These are phyloP conservation scores for Zygothrica quintamaculata DNA, from an alignment of 2,888 invertebrate species.

Conservation along the genomic window DNA sequence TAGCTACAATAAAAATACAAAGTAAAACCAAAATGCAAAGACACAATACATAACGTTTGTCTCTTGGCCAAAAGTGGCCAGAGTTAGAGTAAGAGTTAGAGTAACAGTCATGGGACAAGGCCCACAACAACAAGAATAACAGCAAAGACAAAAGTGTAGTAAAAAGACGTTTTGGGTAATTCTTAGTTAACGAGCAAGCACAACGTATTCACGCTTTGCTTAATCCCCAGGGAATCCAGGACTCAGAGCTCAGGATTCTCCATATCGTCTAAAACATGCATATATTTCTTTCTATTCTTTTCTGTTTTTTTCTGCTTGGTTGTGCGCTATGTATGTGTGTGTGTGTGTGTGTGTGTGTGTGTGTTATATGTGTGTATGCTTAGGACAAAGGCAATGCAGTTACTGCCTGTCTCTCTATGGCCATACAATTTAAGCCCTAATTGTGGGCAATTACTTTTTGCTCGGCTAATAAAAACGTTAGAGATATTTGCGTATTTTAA, in stretches of 20 bases:
- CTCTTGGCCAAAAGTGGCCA: constrained; percentile 13
- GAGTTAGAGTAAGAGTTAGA: constrained; percentile 11
- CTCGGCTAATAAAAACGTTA: constrained; percentile 80
- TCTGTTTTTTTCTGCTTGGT: neutral
- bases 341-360: constrained; percentile 20
- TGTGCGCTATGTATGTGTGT: constrained; percentile 35
- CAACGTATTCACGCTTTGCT: constrained; percentile 72
- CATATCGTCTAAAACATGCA: too few species aligned
- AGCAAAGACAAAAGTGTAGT: too few species aligned
- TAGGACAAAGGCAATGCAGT: constrained; percentile 61
- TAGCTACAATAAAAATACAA: constrained; percentile 64
- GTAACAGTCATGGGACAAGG: neutral
- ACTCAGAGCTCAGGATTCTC: neutral
- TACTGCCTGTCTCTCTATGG: constrained; percentile 48
- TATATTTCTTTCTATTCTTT: too few species aligned
- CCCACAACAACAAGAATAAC: neutral
- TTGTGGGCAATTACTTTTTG: constrained; percentile 75
- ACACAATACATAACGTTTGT: constrained; percentile 18
- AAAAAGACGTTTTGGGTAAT: constrained; percentile 55
- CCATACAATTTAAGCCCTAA: constrained; percentile 71
- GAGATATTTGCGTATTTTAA: constrained; percentile 78
- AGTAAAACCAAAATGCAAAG: constrained; percentile 48
- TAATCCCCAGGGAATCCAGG: constrained; percentile 60
- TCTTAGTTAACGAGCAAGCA: constrained; percentile 79
- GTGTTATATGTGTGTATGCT: constrained; percentile 41